Evolutionary conservation across 2,888 invertebrate genomes (phyloP).

Genomic region (Drosophila colorata): DNA sequence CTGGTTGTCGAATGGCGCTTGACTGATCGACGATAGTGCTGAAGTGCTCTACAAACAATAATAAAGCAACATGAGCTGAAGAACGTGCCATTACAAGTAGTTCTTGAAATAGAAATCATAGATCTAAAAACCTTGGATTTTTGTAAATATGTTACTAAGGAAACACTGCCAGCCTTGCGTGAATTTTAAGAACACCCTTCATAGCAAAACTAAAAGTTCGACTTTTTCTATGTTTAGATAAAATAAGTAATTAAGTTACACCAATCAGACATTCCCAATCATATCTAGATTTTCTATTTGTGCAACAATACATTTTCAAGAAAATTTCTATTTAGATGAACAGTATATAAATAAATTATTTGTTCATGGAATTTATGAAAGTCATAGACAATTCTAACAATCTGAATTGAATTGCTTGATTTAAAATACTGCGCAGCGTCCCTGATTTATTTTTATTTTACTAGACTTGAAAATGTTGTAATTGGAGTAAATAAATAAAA

Average conservation of each 20-base stretch:
- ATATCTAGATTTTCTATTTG: no score
- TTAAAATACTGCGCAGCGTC: neutral
- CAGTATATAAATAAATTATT: no score
- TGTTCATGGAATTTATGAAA: no score
- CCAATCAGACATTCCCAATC: neutral
- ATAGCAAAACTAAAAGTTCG: no score
- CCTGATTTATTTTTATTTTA: neutral
- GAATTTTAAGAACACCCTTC: no score
- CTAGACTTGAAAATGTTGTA: neutral
- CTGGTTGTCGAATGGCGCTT: neutral
- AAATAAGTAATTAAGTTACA: neutral
- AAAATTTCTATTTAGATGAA: neutral
- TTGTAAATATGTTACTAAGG: neutral
- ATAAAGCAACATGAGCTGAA: constrained; percentile 12
- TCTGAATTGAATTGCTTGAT: constrained; percentile 22
- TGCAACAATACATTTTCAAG: neutral
- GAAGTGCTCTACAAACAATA: constrained; percentile 1
- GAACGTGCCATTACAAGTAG: constrained; percentile 24
- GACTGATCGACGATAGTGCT: constrained; percentile 2
- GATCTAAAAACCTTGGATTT: constrained; percentile 25
- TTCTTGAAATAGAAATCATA: constrained; percentile 14
- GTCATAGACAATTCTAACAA: neutral
- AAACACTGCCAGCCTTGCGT: constrained; percentile 1
- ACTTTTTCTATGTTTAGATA: neutral
- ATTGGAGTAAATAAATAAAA: neutral